Conservation (phyloP, 2,888 invertebrate genomes). For the Deladenus siricidicola region DNA sequence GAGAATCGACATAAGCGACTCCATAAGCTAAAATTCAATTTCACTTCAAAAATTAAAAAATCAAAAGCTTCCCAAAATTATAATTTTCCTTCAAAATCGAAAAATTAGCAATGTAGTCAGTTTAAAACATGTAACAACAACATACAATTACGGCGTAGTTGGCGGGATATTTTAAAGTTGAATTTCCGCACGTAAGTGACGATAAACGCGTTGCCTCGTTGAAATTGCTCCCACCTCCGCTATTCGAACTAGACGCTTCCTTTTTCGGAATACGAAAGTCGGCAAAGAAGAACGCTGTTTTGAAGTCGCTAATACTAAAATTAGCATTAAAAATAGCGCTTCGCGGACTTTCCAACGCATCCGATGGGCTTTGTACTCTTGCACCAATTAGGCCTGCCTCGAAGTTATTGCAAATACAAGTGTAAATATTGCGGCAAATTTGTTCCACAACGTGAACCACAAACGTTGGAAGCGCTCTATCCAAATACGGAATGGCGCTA, state of each 20-base stretch:
- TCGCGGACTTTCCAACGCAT: background rate
- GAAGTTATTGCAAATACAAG: slow-evolving; percentile 35
- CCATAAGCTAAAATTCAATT: slow-evolving; percentile 31
- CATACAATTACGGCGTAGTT: slow-evolving; percentile 37
- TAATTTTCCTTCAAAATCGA: too few species aligned
- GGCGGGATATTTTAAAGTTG: slow-evolving; percentile 34
- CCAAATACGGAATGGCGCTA: slow-evolving; percentile 71
- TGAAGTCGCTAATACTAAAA: background rate
- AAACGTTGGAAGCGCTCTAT: slow-evolving; percentile 67
- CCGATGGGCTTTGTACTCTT: background rate
- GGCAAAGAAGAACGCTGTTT: slow-evolving; percentile 12
- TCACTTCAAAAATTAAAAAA: background rate
- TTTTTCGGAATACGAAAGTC: slow-evolving; percentile 14
- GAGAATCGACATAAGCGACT: slow-evolving; percentile 47
- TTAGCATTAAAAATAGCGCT: too few species aligned
- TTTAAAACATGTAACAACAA: too few species aligned
- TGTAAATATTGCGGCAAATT: slow-evolving; percentile 70
- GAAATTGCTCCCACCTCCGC: background rate
- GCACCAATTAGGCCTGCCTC: background rate
- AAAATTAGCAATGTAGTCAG: too few species aligned
- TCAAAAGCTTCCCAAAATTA: background rate
- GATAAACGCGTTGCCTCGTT: background rate
- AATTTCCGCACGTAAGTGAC: background rate
- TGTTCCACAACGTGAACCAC: slow-evolving; percentile 72
- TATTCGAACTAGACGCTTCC: background rate